Evolutionary conservation across 2,888 invertebrate genomes (phyloP).

Genomic region (Cephus pygmeus): DNA sequence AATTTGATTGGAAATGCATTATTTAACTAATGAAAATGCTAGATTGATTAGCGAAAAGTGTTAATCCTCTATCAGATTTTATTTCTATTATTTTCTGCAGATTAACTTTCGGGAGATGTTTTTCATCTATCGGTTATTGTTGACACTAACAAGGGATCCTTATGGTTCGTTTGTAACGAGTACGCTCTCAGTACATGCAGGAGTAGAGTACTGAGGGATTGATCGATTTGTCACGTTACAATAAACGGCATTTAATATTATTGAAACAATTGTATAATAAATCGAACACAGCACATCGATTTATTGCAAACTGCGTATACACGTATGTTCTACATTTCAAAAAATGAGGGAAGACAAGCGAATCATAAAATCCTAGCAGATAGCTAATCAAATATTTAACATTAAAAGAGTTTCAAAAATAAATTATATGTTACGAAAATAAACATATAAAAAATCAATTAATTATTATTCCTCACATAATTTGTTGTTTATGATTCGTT

Average conservation of each 20-base stretch:
- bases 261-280: neutral
- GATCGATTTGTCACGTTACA: too few species aligned
- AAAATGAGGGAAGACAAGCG: neutral
- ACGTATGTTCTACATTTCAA: neutral
- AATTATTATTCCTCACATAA: neutral
- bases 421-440: neutral
- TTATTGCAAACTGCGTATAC: neutral
- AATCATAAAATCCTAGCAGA: neutral
- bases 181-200: too few species aligned
- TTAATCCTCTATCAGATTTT: too few species aligned
- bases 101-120: too few species aligned
- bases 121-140: too few species aligned
- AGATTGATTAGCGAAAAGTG: too few species aligned
- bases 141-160: too few species aligned
- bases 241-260: neutral
- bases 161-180: too few species aligned
- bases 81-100: too few species aligned
- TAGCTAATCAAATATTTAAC: neutral
- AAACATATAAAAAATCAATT: neutral
- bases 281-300: neutral
- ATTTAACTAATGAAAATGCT: too few species aligned
- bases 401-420: neutral
- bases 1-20: too few species aligned
- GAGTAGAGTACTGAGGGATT: too few species aligned
- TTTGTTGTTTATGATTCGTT: neutral